A percentile compares a stretch with the other conserved stretches of the same genome.
Evolutionary conservation across 2,888 invertebrate species (phyloP).

Genomic region (Drosophila anomalata): DNA sequence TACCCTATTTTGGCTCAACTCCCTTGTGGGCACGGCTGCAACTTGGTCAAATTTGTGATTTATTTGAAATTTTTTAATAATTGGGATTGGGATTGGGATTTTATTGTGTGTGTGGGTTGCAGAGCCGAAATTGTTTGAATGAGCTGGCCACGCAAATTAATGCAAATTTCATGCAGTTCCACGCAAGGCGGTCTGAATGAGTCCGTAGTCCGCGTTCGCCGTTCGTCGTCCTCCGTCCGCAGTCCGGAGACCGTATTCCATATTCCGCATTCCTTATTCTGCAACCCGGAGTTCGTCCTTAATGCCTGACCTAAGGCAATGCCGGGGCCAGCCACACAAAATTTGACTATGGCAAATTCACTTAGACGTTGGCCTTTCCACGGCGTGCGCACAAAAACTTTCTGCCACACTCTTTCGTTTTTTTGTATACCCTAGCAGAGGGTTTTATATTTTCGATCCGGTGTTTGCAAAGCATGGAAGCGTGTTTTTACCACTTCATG

Average conservation of each 20-base stretch:
- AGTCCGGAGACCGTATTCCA: slow-evolving; percentile 22
- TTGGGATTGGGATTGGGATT: slow-evolving; percentile 51
- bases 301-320: slow-evolving; percentile 74
- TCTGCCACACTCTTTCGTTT: slow-evolving; percentile 27
- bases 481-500: neutral
- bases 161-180: slow-evolving; percentile 66
- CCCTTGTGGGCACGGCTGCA: slow-evolving; percentile 6
- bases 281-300: slow-evolving; percentile 13
- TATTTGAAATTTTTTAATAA: slow-evolving; percentile 70
- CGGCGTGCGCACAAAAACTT: slow-evolving; percentile 52
- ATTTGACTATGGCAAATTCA: slow-evolving; percentile 72
- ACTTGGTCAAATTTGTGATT: slow-evolving; percentile 67
- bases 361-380: slow-evolving; percentile 68
- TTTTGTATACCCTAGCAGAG: slow-evolving; percentile 5
- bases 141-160: slow-evolving; percentile 47
- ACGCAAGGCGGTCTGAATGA: slow-evolving; percentile 23
- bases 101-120: slow-evolving; percentile 49
- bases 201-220: slow-evolving; percentile 1
- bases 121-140: slow-evolving; percentile 38
- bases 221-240: slow-evolving; percentile 4
- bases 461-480: neutral
- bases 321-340: slow-evolving; percentile 42
- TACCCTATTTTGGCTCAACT: neutral
- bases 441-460: neutral
- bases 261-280: slow-evolving; percentile 7